Evolutionary conservation across 1,140 invertebrate species (phyloP).

Genomic region (Gryon sp.): DNA sequence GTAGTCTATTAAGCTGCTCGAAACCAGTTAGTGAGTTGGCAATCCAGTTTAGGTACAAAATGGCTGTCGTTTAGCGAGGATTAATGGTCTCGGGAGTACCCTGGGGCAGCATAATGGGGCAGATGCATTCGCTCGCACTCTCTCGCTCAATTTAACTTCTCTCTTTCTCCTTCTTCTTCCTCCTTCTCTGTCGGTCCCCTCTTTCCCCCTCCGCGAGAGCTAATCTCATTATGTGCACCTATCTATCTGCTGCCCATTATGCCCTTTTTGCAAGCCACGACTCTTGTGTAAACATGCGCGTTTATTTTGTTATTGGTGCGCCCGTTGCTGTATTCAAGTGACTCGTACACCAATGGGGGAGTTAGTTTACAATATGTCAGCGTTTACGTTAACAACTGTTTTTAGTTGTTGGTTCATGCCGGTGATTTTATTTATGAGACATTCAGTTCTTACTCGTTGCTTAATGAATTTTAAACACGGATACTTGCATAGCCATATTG

Average conservation of each 20-base stretch:
- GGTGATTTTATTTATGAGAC: neutral
- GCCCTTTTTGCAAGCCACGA: constrained; percentile 71
- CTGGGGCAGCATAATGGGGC: constrained; percentile 77
- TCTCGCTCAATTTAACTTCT: neutral
- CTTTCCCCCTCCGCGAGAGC: constrained; percentile 21
- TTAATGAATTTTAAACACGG: too few relatives aligned
- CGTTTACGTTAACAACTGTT: constrained; percentile 54
- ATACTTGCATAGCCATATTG: too few relatives aligned
- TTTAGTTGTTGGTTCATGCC: constrained; percentile 2
- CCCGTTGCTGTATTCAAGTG: constrained; percentile 8
- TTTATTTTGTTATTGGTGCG: constrained; percentile 41
- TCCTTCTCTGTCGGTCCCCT: constrained; percentile 13
- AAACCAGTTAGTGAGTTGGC: constrained; percentile 79
- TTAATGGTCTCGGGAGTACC: constrained; percentile 78
- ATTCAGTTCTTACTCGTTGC: too few relatives aligned
- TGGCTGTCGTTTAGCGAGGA: constrained; percentile 80
- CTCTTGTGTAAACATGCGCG: constrained; percentile 60
- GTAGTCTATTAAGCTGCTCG: constrained; percentile 79
- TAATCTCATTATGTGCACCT: constrained; percentile 77
- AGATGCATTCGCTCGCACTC: constrained; percentile 73
- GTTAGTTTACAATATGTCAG: constrained; percentile 47
- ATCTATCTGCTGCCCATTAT: constrained; percentile 75
- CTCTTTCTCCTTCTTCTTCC: constrained; percentile 4
- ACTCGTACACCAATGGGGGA: constrained; percentile 10
- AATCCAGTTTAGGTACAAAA: constrained; percentile 81